Percentiles rank a stretch among this genome's conserved stretches.
phyloP scores from a whole-genome alignment of 2,888 invertebrate genomes.

The Drosophila melanosoma region DNA sequence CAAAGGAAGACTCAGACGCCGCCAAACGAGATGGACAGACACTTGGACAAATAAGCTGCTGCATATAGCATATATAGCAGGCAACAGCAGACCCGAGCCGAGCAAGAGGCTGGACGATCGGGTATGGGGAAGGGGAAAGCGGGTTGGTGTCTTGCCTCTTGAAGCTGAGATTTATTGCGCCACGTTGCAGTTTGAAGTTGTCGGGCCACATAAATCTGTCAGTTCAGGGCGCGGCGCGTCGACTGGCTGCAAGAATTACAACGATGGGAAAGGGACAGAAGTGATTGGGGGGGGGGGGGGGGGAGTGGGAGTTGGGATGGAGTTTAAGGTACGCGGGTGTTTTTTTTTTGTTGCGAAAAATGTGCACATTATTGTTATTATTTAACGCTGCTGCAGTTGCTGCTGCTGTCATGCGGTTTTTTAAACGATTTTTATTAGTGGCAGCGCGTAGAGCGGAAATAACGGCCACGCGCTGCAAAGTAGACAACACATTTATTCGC shows the following conservation, averaged over 20 bases:
- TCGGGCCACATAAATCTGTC: conserved; percentile 74
- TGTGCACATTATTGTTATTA: conserved; percentile 78
- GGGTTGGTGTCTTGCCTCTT: conserved; percentile 36
- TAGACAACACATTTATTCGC: conserved; percentile 59
- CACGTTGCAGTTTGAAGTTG: conserved; percentile 78
- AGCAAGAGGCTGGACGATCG: background rate
- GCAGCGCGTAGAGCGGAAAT: conserved; percentile 76
- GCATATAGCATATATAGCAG: conserved; percentile 31
- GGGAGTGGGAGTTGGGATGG: background rate
- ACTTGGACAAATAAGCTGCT: conserved; percentile 33
- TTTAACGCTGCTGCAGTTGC: conserved; percentile 62
- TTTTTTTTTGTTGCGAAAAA: conserved; percentile 35
- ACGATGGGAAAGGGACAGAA: accelerated
- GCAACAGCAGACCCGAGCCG: conserved; percentile 10
- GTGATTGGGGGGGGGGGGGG: background rate
- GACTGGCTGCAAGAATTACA: conserved; percentile 18
- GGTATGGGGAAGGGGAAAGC: background rate
- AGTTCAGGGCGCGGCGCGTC: conserved; percentile 16
- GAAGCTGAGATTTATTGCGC: conserved; percentile 73
- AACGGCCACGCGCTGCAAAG: conserved; percentile 81
- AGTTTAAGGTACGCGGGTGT: background rate
- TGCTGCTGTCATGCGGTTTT: conserved; percentile 73
- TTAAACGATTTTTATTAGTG: conserved; percentile 79
- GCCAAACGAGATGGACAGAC: conserved; percentile 7
- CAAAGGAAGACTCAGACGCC: conserved; percentile 59